phyloP scores from a whole-genome alignment of 2,888 invertebrate genomes.

The Mesorhabditis spiculigera region DNA sequence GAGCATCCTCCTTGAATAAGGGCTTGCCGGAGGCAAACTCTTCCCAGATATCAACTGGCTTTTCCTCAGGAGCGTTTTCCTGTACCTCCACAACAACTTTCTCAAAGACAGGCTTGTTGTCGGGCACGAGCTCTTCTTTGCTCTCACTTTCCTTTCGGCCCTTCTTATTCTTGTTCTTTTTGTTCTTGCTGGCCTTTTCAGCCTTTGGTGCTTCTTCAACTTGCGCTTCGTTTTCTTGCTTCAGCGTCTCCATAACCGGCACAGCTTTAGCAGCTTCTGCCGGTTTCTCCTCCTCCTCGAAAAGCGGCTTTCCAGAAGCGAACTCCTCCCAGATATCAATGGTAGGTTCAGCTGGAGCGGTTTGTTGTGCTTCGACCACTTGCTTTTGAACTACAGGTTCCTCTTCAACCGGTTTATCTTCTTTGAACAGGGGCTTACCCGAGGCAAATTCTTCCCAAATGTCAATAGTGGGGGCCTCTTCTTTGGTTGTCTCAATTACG shows the following conservation, averaged over 20 bases:
- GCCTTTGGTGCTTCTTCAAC: too few species aligned
- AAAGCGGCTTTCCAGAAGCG: not conserved
- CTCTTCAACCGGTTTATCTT: not conserved
- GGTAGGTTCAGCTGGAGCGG: not conserved
- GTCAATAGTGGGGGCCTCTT: not conserved
- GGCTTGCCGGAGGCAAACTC: not conserved
- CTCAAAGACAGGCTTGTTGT: too few species aligned
- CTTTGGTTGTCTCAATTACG: too few species aligned
- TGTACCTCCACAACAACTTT: too few species aligned
- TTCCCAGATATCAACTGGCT: slow-evolving; percentile 4
- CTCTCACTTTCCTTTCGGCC: too few species aligned
- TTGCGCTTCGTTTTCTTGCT: too few species aligned
- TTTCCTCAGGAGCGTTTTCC: not conserved
- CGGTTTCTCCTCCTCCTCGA: not conserved
- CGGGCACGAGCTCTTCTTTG: too few species aligned
- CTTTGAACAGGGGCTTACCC: not conserved
- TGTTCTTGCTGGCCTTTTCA: too few species aligned
- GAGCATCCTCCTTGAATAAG: not conserved
- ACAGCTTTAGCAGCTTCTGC: not conserved
- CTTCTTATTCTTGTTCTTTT: too few species aligned
- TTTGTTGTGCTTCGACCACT: not conserved
- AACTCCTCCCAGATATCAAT: slow-evolving; percentile 4
- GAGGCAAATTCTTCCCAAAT: not conserved
- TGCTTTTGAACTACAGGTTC: not conserved
- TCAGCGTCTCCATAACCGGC: too few species aligned